phyloP scores from a whole-genome alignment of 2,113 vertebrate genomes.

The Calonectris borealis region DNA sequence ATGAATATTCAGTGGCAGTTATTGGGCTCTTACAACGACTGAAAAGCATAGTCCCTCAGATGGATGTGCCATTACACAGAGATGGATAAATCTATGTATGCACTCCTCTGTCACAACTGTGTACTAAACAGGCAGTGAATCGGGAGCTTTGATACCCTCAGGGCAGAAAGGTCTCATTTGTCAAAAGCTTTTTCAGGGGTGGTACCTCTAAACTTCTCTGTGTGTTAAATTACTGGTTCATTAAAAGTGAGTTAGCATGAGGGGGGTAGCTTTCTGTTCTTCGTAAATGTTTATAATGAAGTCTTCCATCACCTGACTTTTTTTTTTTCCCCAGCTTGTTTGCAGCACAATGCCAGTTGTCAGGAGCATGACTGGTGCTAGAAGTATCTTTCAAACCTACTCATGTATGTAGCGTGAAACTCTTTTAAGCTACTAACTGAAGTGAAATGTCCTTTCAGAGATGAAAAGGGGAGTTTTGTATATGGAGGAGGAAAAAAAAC shows the following conservation, averaged over 20 bases:
- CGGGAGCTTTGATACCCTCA: not conserved
- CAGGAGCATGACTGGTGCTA: not conserved
- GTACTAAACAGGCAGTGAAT: not conserved
- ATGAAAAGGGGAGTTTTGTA: constrained; percentile 71
- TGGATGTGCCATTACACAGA: not conserved
- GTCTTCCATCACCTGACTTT: not conserved
- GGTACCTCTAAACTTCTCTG: not conserved
- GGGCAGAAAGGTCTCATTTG: not conserved
- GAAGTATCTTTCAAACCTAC: not conserved
- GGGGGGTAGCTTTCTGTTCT: not conserved
- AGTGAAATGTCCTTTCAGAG: constrained; percentile 70
- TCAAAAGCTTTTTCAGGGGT: not conserved
- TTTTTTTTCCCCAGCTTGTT: not conserved
- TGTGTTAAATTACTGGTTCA: not conserved
- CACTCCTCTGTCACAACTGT: not conserved
- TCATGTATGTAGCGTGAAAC: not conserved
- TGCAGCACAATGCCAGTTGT: not conserved
- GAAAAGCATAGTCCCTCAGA: not conserved
- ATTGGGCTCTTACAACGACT: not conserved
- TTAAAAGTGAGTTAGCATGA: not conserved
- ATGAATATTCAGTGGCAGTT: not conserved
- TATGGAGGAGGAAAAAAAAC: constrained; percentile 68
- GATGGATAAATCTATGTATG: not conserved
- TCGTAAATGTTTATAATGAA: not conserved
- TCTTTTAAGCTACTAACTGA: not conserved